Percentiles rank a stretch among this genome's conserved stretches.
These are phyloP conservation scores for Chionoecetes opilio DNA, from an alignment of 1,140 invertebrate species.

Conservation along the genomic window DNA sequence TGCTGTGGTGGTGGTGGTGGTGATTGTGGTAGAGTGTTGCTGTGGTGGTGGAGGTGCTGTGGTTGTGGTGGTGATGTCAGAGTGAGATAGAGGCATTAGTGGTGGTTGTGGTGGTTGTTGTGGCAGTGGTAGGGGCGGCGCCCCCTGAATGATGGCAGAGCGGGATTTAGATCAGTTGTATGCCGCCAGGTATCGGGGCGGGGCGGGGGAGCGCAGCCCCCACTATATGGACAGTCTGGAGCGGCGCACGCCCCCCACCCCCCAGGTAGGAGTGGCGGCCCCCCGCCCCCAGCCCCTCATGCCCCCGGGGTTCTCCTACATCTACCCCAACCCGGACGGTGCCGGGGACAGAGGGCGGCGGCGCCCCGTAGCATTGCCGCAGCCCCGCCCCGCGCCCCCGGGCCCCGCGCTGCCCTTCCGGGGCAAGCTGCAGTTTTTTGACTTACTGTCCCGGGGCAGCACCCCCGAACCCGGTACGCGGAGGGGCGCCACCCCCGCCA, in stretches of 20 bases:
- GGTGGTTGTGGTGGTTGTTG: neutral
- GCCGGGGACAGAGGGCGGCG: slow-evolving; percentile 37
- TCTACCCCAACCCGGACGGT: slow-evolving; percentile 68
- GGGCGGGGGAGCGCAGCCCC: slow-evolving; percentile 63
- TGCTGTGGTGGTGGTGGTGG: neutral
- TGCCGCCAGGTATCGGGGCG: slow-evolving; percentile 59
- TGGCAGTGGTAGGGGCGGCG: neutral
- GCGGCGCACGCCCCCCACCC: slow-evolving; percentile 58
- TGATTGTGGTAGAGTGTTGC: too few species aligned
- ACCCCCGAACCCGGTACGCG: slow-evolving; percentile 60
- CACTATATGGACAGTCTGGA: slow-evolving; percentile 74
- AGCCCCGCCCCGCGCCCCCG: neutral
- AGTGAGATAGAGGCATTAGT: neutral
- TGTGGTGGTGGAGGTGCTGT: too few species aligned
- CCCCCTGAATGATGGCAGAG: slow-evolving; percentile 52
- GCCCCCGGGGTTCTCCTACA: slow-evolving; percentile 72
- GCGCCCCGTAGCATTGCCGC: slow-evolving; percentile 33
- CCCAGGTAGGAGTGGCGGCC: neutral
- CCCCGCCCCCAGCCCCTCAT: slow-evolving; percentile 52
- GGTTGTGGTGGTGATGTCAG: neutral
- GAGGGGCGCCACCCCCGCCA: slow-evolving; percentile 17
- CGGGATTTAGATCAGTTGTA: slow-evolving; percentile 73
- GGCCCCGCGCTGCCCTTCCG: slow-evolving; percentile 67
- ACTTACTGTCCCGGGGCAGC: slow-evolving; percentile 57
- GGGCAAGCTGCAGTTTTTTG: slow-evolving; percentile 71